phyloP scores from a whole-genome alignment of 1,140 invertebrate species.

The Heliconius hermathena region DNA sequence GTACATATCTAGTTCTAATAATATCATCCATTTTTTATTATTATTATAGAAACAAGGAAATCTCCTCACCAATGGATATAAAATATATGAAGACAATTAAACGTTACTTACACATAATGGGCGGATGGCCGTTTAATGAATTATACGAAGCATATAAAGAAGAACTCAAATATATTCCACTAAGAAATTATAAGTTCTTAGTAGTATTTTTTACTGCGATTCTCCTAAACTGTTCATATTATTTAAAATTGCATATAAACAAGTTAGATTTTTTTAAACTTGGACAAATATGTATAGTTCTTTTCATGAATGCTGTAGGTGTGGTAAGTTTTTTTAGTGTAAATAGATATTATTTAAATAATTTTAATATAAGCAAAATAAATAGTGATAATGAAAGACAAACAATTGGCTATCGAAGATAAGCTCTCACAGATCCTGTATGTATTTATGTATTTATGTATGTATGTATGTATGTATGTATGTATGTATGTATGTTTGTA shows the following conservation, averaged over 20 bases:
- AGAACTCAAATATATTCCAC: neutral
- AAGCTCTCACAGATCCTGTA: too few relatives aligned
- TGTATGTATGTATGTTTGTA: too few relatives aligned
- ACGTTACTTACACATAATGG: slow-evolving; percentile 7
- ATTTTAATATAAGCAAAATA: neutral
- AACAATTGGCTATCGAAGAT: too few relatives aligned
- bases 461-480: too few relatives aligned
- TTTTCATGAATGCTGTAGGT: slow-evolving; percentile 33
- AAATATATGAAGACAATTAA: slow-evolving; percentile 13
- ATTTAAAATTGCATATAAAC: slow-evolving; percentile 20
- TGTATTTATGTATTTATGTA: too few relatives aligned
- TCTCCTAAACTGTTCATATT: neutral
- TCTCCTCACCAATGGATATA: slow-evolving; percentile 23
- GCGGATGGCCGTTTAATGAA: slow-evolving; percentile 17
- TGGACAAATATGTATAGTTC: slow-evolving; percentile 40
- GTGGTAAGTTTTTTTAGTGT: slow-evolving; percentile 25
- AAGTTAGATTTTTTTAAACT: slow-evolving; percentile 34
- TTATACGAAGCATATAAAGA: slow-evolving; percentile 4
- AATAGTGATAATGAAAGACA: too few relatives aligned
- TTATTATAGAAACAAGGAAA: neutral
- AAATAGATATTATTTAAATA: neutral
- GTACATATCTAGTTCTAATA: neutral
- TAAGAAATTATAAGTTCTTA: slow-evolving; percentile 12
- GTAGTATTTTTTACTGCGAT: neutral
- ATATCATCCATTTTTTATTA: neutral